Evolutionary conservation across 2,888 invertebrate genomes (phyloP).

Genomic region (Emmelina monodactyla): DNA sequence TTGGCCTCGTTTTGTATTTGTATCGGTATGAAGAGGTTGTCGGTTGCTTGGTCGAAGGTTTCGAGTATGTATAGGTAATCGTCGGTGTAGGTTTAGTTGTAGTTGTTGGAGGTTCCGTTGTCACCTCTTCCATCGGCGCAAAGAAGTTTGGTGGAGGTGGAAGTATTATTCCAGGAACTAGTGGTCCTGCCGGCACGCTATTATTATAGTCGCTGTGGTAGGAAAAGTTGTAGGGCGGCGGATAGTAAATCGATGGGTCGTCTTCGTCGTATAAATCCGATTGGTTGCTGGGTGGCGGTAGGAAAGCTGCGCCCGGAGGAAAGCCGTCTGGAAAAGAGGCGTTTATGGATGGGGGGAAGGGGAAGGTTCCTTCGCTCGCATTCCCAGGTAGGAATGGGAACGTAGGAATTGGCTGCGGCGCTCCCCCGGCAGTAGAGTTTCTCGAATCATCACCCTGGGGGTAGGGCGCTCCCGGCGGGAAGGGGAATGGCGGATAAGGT

Average conservation of each 20-base stretch:
- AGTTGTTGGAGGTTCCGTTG: constrained; percentile 32
- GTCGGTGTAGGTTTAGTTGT: constrained; percentile 31
- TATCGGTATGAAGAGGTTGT: constrained; percentile 37
- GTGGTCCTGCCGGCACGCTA: constrained; percentile 82
- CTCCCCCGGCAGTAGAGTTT: constrained; percentile 73
- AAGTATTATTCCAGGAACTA: constrained; percentile 87
- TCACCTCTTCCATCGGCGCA: constrained; percentile 69
- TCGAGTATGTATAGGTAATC: constrained; percentile 33
- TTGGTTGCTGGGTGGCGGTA: constrained; percentile 76
- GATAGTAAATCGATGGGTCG: constrained; percentile 91
- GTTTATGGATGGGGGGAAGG: constrained; percentile 64
- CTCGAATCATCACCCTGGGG: constrained; percentile 67
- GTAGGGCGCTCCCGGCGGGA: constrained; percentile 65
- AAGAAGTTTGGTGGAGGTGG: constrained; percentile 91
- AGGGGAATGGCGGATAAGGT: constrained; percentile 65
- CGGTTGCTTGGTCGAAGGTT: constrained; percentile 37
- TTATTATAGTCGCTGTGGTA: constrained; percentile 80
- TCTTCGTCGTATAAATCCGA: constrained; percentile 86
- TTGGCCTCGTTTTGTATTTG: constrained; percentile 47
- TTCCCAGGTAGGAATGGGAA: constrained; percentile 69
- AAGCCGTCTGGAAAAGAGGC: constrained; percentile 66
- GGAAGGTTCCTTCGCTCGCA: constrained; percentile 63
- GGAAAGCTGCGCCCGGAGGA: constrained; percentile 64
- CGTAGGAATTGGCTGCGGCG: constrained; percentile 69
- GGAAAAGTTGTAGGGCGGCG: constrained; percentile 89